phyloP scores from a whole-genome alignment of 1,140 invertebrate genomes.

The Drosophila micromelanica region DNA sequence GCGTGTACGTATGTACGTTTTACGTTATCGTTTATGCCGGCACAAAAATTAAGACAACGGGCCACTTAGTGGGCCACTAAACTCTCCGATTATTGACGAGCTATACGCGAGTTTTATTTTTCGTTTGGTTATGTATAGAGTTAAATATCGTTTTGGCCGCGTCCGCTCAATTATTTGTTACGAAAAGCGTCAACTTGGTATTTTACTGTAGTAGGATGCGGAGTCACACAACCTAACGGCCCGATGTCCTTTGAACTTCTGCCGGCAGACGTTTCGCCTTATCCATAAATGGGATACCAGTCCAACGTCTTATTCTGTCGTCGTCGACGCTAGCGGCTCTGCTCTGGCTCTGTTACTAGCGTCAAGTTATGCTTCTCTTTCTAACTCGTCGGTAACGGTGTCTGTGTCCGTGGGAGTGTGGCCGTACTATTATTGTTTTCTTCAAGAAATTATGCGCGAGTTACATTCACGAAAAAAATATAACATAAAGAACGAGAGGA shows the following conservation, averaged over 20 bases:
- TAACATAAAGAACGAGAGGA: slow-evolving; percentile 53
- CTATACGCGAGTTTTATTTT: background rate
- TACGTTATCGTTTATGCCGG: background rate
- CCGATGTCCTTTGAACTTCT: slow-evolving; percentile 82
- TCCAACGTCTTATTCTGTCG: slow-evolving; percentile 61
- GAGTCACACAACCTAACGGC: slow-evolving; percentile 68
- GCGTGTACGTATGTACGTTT: background rate
- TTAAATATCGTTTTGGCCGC: slow-evolving; percentile 16
- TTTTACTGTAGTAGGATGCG: slow-evolving; percentile 30
- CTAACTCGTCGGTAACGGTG: slow-evolving; percentile 37
- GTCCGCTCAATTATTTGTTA: background rate
- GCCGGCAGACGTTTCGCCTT: slow-evolving; percentile 64
- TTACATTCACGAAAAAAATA: slow-evolving; percentile 44
- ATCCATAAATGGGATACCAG: slow-evolving; percentile 74
- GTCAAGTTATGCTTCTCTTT: slow-evolving; percentile 62
- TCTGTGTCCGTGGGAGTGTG: slow-evolving; percentile 22
- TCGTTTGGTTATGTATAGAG: background rate
- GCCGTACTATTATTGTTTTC: slow-evolving; percentile 71
- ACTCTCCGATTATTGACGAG: slow-evolving; percentile 3
- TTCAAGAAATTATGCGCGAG: slow-evolving; percentile 71
- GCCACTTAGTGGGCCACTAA: background rate
- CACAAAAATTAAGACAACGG: background rate
- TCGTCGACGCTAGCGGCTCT: slow-evolving; percentile 36
- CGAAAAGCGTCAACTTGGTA: background rate
- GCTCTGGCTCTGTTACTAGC: slow-evolving; percentile 36